These are phyloP conservation scores for Copidosoma aretas DNA, from an alignment of 2,888 invertebrate genomes.

Conservation along the genomic window DNA sequence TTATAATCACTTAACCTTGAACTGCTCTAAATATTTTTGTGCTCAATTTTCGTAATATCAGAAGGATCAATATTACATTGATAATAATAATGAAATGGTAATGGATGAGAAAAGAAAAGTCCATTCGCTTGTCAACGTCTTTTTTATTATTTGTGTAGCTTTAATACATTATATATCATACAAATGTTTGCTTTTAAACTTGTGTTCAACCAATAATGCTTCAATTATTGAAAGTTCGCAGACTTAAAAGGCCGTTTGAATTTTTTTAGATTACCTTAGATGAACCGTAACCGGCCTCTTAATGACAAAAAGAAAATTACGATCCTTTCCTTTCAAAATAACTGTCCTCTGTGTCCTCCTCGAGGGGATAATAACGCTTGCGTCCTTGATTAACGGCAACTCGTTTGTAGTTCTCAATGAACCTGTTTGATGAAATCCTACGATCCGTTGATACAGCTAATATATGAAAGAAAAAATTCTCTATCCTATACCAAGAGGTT, in stretches of 20 bases:
- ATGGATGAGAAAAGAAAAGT: conserved; percentile 18
- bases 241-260: conserved; percentile 35
- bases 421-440: conserved; percentile 36
- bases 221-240: conserved; percentile 36
- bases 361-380: conserved; percentile 27
- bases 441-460: conserved; percentile 28
- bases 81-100: background rate
- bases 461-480: conserved; percentile 8
- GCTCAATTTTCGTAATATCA: background rate
- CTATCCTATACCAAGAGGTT: background rate
- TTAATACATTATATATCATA: conserved; percentile 24
- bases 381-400: conserved; percentile 26
- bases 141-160: conserved; percentile 21
- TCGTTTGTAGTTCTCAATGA: conserved; percentile 27
- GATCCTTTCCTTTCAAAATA: conserved; percentile 18
- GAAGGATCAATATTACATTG: too few species aligned
- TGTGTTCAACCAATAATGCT: conserved; percentile 22
- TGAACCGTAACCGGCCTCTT: conserved; percentile 12
- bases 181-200: conserved; percentile 29
- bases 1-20: background rate
- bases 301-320: conserved; percentile 9
- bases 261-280: conserved; percentile 8
- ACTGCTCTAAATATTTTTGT: conserved; percentile 4
- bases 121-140: conserved; percentile 31
- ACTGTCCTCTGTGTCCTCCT: conserved; percentile 7